Base-by-base conservation (phyloP, 1,140 invertebrate species). In the Neuroterus valhalla region DNA sequence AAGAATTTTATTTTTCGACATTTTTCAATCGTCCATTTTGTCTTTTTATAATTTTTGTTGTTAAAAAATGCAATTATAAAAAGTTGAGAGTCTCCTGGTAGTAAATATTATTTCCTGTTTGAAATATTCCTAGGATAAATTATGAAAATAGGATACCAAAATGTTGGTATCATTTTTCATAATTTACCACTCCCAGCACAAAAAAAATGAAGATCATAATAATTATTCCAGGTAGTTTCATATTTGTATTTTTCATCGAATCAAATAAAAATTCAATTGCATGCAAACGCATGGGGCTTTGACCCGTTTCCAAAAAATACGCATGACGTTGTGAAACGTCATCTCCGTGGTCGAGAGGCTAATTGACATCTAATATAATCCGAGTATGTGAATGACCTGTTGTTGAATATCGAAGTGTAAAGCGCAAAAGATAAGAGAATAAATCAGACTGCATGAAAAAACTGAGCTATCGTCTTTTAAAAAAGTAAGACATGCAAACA, bases 361-460 rank as follows among this genome's bases (percentile, higher is more conserved):
- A 48, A 62, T 38, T 62, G 10, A 52, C 50, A 52, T 52, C 19
- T 23, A 62, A 62, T 62, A 62, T 2, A 5, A 62, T 31, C 21
- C 12, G 55, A n/a, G 14, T 62, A 6, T 62, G 55, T 62, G 55
- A 62, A 62, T 62, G 55, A 62, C 55, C 55, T 5, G 55, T 31
- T 62, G 52, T 55, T 55, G 52, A 31, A 62, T 62, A 62, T 62
- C 31, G 31, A 62, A 62, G 23, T 12, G 55, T n/a, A 26, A 17
- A 62, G 31, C 14, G 12, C 23, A 12, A 62, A 62, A 62, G 23
- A 62, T 26, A 62, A 62, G 52, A 26, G 31, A 26, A 62, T 23
- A 62, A 55, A 14, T 55, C 11, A 23, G 14, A 6, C 55, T 14
- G 15, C 55, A 62, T 62, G 23, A 23, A 5, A 14, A 62, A 62